Evolutionary conservation across 2,888 invertebrate species (phyloP), one percentile per base, ranked within the genome.

Genomic region (Trachelus troglodyta): DNA sequence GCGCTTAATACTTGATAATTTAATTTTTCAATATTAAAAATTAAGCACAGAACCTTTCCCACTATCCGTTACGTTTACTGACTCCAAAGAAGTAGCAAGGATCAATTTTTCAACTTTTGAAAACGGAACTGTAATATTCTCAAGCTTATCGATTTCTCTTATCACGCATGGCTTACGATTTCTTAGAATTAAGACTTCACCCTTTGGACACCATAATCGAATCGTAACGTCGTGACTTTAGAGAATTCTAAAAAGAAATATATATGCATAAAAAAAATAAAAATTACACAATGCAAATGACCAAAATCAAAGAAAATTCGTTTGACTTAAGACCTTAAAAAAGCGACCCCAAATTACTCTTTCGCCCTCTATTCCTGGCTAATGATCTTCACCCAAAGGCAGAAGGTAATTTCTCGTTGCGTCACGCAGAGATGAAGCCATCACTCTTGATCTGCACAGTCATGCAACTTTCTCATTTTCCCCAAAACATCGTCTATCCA

Each of bases 121-220:
- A 2, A 23, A 23, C 23, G 9, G 2, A 23, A 23, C 23, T 37
- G 69, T 81, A 80, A 79, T 80, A 56, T 80, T 82, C 77, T 75
- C 80, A 84, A 84, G 83, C 84, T 84, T 85, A 86, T 86, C 84
- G 85, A 86, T 85, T 85, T 84, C 81, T 81, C 31, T 31, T 84
- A 81, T 79, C 79, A 85, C 83, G 84, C 83, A 82, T 79, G 80
- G 81, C 81, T 85, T 80, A 80, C 83, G 81, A 82, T 83, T 82
- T 81, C 78, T 77, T 74, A 73, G 83, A 84, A 86, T 85, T 85
- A 85, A 79, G 77, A 80, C 80, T 82, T 83, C 84, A 84, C 85
- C 86, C 86, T 85, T 85, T 80, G 74, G 75, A 78, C 80, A 76
- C 77, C 12, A 71, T 33, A 56, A 56, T 56, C 23, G 9, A 56